Base-by-base conservation (phyloP, 2,888 invertebrate species). In the Eupithecia subumbrata region DNA sequence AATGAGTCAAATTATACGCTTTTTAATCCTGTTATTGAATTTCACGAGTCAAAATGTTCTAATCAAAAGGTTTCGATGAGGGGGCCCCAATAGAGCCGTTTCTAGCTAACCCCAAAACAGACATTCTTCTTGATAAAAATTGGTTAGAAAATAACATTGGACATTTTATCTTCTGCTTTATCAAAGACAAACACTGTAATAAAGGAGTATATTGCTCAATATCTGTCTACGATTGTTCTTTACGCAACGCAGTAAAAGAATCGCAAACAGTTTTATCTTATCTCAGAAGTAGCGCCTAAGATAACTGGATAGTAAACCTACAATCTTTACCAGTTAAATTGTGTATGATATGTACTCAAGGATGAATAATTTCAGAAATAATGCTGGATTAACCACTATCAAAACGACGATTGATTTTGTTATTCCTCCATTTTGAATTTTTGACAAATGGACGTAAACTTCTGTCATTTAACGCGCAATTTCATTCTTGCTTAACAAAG, bases 181-280 rank as follows among this genome's bases (percentile, higher is more conserved):
- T 64, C 64, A 60, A 14, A 60, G 34, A 25, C 63, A 76, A 71
- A 76, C 73, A 71, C 45, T 64, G 64, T 34, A 25, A 68, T 71
- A 40, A 37, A 63, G 12, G 14, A 67, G 25, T 69, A 40, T 64
- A 74, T 77, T 74, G 72, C 76, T 40, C 48, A 72, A 74, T 72
- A 75, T 60, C 63, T 45, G 69, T 40, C 69, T 34, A 73, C 48
- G 68, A 73, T 75, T 73, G 43, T 75, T 66, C 69, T 72, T 87
- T 86, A 82, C 86, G 86, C 86, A 88, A 89, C 81, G 18, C 74
- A 71, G 77, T 76, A 83, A 85, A 88, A 84, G 84, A 85, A 85
- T 86, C 79, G 73, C 80, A 81, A 81, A 85, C 87, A 80, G 12
- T 25, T 82, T 81, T 73, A 81, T 80, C 81, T 84, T 83, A 84